phyloP scores from a whole-genome alignment of 2,888 invertebrate species.

The Folsomia manolachei region DNA sequence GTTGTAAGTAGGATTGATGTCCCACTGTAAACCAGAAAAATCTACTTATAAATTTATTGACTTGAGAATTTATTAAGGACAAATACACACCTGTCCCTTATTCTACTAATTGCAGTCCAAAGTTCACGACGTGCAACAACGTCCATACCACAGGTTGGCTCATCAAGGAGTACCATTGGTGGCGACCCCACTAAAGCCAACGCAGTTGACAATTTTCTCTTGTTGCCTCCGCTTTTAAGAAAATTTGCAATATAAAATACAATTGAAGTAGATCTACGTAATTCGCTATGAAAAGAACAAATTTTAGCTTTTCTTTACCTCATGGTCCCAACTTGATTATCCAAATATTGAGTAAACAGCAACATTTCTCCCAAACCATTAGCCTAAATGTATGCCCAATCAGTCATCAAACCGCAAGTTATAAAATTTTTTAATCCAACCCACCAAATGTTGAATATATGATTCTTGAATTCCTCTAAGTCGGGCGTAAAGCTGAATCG shows the following conservation, averaged over 20 bases:
- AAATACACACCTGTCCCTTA: too few species aligned
- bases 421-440: too few species aligned
- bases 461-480: slow-evolving; percentile 28
- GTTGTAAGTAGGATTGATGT: slow-evolving; percentile 77
- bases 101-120: slow-evolving; percentile 71
- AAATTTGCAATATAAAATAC: background rate
- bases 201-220: slow-evolving; percentile 70
- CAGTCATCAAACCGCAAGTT: too few species aligned
- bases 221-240: slow-evolving; percentile 69
- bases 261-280: too few species aligned
- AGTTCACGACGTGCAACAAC: slow-evolving; percentile 75
- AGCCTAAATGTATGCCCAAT: too few species aligned
- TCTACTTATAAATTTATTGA: too few species aligned
- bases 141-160: slow-evolving; percentile 68
- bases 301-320: too few species aligned
- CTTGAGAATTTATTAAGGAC: too few species aligned
- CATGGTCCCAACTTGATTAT: slow-evolving; percentile 30
- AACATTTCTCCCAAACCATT: slow-evolving; percentile 25
- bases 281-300: too few species aligned
- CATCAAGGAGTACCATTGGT: slow-evolving; percentile 68
- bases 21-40: too few species aligned
- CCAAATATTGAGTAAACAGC: slow-evolving; percentile 32
- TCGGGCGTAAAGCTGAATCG: slow-evolving; percentile 29
- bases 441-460: slow-evolving; percentile 27
- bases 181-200: slow-evolving; percentile 69